Evolutionary conservation across 2,113 vertebrate species (phyloP), one percentile per base, ranked within the genome.

Genomic region (Ursus arctos): DNA sequence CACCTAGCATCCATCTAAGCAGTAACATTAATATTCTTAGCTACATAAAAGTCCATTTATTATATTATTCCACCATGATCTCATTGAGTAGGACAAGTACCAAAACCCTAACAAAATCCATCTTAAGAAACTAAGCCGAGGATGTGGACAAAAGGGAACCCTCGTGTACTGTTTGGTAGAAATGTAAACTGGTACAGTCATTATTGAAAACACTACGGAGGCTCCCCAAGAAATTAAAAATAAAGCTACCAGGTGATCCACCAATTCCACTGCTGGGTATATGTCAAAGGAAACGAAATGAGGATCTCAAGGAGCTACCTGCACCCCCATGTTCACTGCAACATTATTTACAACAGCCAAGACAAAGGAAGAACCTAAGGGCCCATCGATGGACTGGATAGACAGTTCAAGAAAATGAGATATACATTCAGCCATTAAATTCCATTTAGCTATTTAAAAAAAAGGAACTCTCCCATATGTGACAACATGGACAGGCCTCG

Each of bases 91-190:
- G 77, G 36, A 92, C 16, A 7, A 63, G 26, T 33, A 82, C 14
- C 26, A 77, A 96, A 89, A 63, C 10, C 7, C 36, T 61, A 61
- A 61, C 22, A 94, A 82, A 91, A 95, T 10, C 53, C 49, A 94
- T n/a, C 69, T 80, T 79, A 47, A 86, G 95, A 96, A 76, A 88
- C 43, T n/a, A 67, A 94, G 67, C 22, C 19, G 6, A 79, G 57
- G 15, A n/a, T 49, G 15, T 49, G 53, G 65, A 72, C 4, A n/a
- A 79, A n/a, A n/a, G 33, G 24, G 24, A 81, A 81, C 6, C 49
- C 53, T 40, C 40, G 14, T 59, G 21, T 33, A 51, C 16, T 33
- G 51, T 1, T 1, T 22, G 13, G 28, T 33, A 33, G 81, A 40
- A 49, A 67, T 33, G 36, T n/a, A 40, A 65, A 55, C 0, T 49